Conservation (phyloP, 2,888 invertebrate species). For the Orthosia gothica region DNA sequence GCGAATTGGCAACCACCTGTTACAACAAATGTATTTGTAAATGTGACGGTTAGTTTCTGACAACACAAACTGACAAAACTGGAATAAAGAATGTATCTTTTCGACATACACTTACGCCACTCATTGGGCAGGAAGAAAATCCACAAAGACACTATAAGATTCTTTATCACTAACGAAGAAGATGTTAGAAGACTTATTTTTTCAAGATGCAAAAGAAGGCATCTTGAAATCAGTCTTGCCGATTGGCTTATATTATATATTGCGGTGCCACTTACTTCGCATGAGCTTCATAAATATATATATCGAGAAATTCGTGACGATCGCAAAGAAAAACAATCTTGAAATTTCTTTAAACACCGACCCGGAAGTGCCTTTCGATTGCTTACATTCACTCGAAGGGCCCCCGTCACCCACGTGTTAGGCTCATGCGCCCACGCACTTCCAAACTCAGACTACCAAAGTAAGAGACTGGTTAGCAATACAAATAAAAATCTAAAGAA, state of each 20-base stretch:
- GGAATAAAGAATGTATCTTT: neutral
- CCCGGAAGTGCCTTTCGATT: constrained; percentile 38
- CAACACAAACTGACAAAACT: neutral
- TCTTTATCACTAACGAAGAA: no score
- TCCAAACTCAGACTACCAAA: neutral
- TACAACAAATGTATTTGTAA: constrained; percentile 16
- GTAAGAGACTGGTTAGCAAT: constrained; percentile 35
- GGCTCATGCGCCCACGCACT: constrained; percentile 27
- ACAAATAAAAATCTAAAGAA: constrained; percentile 2
- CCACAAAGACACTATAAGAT: neutral
- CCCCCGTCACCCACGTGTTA: constrained; percentile 34
- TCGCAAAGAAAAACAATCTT: neutral
- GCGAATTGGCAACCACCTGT: constrained; percentile 19
- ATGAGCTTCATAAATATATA: no score
- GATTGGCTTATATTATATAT: no score
- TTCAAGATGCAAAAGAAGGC: no score
- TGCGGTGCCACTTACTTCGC: no score
- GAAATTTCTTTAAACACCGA: neutral
- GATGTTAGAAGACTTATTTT: no score
- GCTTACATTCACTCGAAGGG: constrained; percentile 30
- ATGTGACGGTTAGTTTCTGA: neutral
- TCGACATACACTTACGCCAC: neutral
- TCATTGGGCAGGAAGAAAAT: neutral
- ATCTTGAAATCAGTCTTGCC: neutral
- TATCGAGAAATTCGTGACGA: neutral